Evolutionary conservation across 2,113 vertebrate genomes (phyloP), one percentile per base, ranked within the genome.

Genomic region (Eonycteris spelaea): DNA sequence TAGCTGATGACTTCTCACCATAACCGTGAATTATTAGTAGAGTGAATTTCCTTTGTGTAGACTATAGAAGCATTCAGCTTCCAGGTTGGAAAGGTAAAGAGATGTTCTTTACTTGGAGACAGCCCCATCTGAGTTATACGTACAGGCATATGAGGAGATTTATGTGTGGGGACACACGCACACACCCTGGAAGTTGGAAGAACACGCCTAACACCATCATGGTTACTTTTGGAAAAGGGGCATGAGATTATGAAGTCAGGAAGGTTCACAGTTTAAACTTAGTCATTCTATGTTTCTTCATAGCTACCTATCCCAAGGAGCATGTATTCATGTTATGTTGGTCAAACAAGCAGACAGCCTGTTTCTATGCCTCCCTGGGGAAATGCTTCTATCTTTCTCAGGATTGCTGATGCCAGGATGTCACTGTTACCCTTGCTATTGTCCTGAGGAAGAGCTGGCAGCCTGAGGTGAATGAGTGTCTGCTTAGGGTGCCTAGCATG

Each of bases 391-490:
- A 3, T 43, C 40, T 63, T 21, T 9, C 28, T 90, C 68, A 35
- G 45, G 22, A 38, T 35, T 55, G 48, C 7, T 1, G 40, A 75
- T 7, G 38, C n/a, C 11, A 13, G 61, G 26, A 2, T 12, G 3
- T 61, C 38, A 7, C 14, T 8, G 16, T 61, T 14, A 13, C 6
- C 59, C 7, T 70, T 30, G 13, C 57, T 43, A 8, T 11, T 28
- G 8, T 33, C 48, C 33, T 16, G 6, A 65, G 22, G n/a, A 80
- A 19, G 18, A 4, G 0, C 26, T 26, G 11, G 21, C 6, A 22
- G 5, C 1, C 11, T 24, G 80, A 19, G 38, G 19, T 26, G 13
- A 77, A 13, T 0, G 1, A 3, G 3, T 7, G 1, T 16, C 14
- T 65, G 30, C n/a, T 57, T 16, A 89, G 4, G 21, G 28, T 13